Evolutionary conservation across 1,140 invertebrate species (phyloP), one percentile per base, ranked within the genome.

Genomic region (Sminthurinus signatus): DNA sequence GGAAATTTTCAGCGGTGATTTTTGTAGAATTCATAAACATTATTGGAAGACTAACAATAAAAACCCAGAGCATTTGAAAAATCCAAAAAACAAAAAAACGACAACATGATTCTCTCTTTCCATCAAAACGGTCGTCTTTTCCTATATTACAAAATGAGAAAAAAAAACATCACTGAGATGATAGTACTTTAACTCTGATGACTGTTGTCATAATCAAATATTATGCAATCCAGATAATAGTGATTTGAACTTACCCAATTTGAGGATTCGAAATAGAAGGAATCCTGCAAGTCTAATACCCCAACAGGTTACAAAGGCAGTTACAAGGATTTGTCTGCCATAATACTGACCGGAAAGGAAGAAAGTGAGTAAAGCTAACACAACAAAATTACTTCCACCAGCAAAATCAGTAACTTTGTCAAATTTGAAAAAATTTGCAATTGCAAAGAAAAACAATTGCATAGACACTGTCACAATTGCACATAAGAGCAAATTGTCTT

Each of bases 51-150:
- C 90, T 93, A 2, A 94, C 91, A 12, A 89, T 80, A 72, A 88
- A 92, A n/a, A 93, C 91, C 92, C 92, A 95, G 44, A 93, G 77
- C 78, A 89, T 87, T 81, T 90, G 91, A 77, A 94, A 93, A 0
- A 87, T 91, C 85, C 91, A 95, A 76, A 93, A 94, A 0, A 91
- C 85, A 25, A 88, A 89, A 76, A 92, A 93, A 68, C 88, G 81
- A 29, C 93, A 84, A 4, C 88, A 84, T 73, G 92, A 93, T 65
- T 88, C 88, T 63, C 87, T 83, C 64, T 87, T 87, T 77, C 93
- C 90, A 73, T 93, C 89, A 75, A 94, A 94, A 71, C 89, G 83
- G 69, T 91, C 89, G 75, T 95, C 91, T 72, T 90, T 82, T 17
- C 64, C 64, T 66, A 43, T 14, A 66, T 39, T 44, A 63, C 2